A percentile compares a stretch with the other conserved stretches of the same genome.
These are phyloP conservation scores for Thecocarcelia acutangulata DNA, from an alignment of 2,888 invertebrate genomes.

Conservation along the genomic window DNA sequence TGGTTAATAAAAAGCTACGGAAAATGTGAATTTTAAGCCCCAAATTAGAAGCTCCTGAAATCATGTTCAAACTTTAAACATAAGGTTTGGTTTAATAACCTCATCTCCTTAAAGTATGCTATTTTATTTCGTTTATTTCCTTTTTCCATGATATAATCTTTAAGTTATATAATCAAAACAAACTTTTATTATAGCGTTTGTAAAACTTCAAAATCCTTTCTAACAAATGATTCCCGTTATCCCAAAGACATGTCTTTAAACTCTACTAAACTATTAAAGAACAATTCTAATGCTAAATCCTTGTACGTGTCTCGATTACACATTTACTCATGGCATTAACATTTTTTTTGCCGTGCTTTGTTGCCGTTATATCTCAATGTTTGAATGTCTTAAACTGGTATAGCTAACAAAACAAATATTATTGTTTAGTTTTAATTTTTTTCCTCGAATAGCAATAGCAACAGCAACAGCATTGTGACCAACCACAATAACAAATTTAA, in stretches of 20 bases:
- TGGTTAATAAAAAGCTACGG: no score
- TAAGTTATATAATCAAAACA: constrained; percentile 1
- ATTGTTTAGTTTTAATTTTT: constrained; percentile 63
- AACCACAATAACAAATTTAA: background rate
- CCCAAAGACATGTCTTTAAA: constrained; percentile 9
- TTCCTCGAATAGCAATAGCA: background rate
- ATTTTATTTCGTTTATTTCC: background rate
- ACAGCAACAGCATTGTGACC: constrained; percentile 3
- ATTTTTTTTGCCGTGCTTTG: background rate
- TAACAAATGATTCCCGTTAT: constrained; percentile 13
- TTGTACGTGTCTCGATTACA: constrained; percentile 65
- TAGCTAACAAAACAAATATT: constrained; percentile 48
- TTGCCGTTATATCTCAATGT: background rate
- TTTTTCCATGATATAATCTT: no score
- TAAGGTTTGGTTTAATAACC: background rate
- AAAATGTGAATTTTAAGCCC: no score
- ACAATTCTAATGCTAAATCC: constrained; percentile 53
- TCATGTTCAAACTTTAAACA: no score
- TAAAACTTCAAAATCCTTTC: constrained; percentile 20
- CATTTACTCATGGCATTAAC: constrained; percentile 42
- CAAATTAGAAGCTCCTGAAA: no score
- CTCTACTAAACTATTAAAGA: constrained; percentile 48
- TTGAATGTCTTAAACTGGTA: background rate
- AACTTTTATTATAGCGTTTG: constrained; percentile 11
- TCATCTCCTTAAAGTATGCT: background rate